A percentile compares a stretch with the other conserved stretches of the same genome.
These are phyloP conservation scores for Drosophila virilis DNA, from an alignment of 1,140 invertebrate genomes.

Conservation along the genomic window DNA sequence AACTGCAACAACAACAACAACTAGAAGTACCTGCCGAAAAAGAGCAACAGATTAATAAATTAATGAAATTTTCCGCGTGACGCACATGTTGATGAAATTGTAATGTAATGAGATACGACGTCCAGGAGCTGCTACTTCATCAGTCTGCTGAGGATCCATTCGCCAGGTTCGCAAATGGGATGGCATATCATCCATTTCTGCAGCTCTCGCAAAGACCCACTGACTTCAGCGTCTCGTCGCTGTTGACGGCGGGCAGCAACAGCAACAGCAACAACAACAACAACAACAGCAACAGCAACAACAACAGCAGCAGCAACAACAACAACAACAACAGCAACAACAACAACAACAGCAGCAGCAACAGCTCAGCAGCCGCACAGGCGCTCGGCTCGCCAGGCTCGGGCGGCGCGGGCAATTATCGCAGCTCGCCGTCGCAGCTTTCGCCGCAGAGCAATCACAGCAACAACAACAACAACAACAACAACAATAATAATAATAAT, in stretches of 20 bases:
- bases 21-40: slow-evolving; percentile 63
- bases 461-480: slow-evolving; percentile 53
- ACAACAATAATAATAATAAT: slow-evolving; percentile 55
- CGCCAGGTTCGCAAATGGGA: slow-evolving; percentile 87
- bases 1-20: slow-evolving; percentile 7
- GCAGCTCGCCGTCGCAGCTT: slow-evolving; percentile 57
- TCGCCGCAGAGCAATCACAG: slow-evolving; percentile 71
- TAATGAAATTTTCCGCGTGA: slow-evolving; percentile 56
- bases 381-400: slow-evolving; percentile 52
- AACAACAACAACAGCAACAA: slow-evolving; percentile 25
- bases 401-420: slow-evolving; percentile 30
- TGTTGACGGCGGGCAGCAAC: slow-evolving; percentile 89
- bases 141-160: slow-evolving; percentile 87
- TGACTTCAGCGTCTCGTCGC: slow-evolving; percentile 95
- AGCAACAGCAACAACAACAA: slow-evolving; percentile 36
- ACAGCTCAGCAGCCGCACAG: slow-evolving; percentile 44
- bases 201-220: slow-evolving; percentile 91
- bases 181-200: slow-evolving; percentile 89
- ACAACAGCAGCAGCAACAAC: slow-evolving; percentile 42
- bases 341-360: slow-evolving; percentile 26
- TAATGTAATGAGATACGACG: slow-evolving; percentile 85
- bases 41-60: slow-evolving; percentile 13
- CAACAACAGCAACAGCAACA: slow-evolving; percentile 57
- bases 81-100: slow-evolving; percentile 79
- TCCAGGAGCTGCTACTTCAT: slow-evolving; percentile 87